Evolutionary conservation across 2,113 vertebrate genomes (phyloP).

Genomic region (Camelus dromedarius): DNA sequence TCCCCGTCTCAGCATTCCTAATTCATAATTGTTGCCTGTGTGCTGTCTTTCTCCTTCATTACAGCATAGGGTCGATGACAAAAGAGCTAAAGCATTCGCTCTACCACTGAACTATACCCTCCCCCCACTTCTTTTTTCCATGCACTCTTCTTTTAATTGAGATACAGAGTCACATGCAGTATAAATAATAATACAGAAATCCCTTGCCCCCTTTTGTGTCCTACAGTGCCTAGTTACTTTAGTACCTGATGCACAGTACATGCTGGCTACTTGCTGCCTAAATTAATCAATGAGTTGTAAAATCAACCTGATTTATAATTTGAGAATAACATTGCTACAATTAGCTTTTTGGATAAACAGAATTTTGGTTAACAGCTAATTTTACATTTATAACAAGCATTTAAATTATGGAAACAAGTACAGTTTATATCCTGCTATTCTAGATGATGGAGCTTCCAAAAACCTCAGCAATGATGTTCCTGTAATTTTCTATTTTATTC

Average conservation of each 20-base stretch:
- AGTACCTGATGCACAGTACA: background rate
- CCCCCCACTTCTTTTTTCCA: too few species aligned
- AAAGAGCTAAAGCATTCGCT: background rate
- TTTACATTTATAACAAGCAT: background rate
- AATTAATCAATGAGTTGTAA: background rate
- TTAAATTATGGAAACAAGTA: background rate
- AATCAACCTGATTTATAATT: background rate
- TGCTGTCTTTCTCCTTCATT: background rate
- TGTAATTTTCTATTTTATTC: background rate
- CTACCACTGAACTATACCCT: too few species aligned
- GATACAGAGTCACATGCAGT: too few species aligned
- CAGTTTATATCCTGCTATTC: background rate
- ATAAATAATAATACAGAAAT: too few species aligned
- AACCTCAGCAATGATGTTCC: background rate
- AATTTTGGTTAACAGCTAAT: conserved; percentile 17
- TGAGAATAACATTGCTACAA: conserved; percentile 5
- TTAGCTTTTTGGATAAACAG: background rate
- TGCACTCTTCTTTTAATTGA: too few species aligned
- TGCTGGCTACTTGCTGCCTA: background rate
- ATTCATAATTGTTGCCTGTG: background rate
- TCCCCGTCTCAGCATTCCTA: background rate
- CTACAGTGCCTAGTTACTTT: conserved; percentile 21
- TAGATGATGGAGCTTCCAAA: background rate
- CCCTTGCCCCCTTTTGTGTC: background rate
- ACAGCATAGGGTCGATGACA: background rate